These are phyloP conservation scores for Poeciliopsis occidentalis DNA, from an alignment of 2,113 vertebrate species.

Conservation along the genomic window DNA sequence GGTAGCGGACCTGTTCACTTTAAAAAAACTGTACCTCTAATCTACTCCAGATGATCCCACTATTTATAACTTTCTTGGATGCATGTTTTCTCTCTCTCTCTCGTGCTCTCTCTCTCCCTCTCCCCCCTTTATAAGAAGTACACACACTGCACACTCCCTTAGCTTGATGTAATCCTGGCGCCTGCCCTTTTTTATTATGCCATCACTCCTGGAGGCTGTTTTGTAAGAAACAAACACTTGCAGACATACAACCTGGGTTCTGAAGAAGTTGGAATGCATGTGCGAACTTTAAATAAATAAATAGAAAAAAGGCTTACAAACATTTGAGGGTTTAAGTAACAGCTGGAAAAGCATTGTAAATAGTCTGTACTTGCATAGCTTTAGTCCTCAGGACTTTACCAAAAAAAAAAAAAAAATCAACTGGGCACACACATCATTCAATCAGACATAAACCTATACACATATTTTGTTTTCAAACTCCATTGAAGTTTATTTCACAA, in stretches of 20 bases:
- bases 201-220: slow-evolving; percentile 35
- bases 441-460: too few relatives aligned
- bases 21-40: slow-evolving; percentile 67
- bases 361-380: too few relatives aligned
- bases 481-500: too few relatives aligned
- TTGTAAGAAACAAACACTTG: slow-evolving; percentile 21
- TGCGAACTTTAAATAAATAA: not conserved
- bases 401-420: too few relatives aligned
- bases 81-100: slow-evolving; percentile 5
- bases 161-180: slow-evolving; percentile 29
- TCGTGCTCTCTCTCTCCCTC: not conserved
- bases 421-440: too few relatives aligned
- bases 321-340: not conserved
- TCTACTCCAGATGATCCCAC: slow-evolving; percentile 70
- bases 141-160: slow-evolving; percentile 8
- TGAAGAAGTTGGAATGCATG: not conserved
- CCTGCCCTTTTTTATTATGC: slow-evolving; percentile 36
- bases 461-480: too few relatives aligned
- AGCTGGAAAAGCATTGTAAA: not conserved
- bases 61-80: slow-evolving; percentile 68
- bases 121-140: too few relatives aligned
- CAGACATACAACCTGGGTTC: not conserved
- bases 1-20: slow-evolving; percentile 79
- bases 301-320: not conserved
- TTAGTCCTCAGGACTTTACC: too few relatives aligned